Evolutionary conservation across 2,888 invertebrate genomes (phyloP), one percentile per base, ranked within the genome.

Genomic region (Timema cristinae): DNA sequence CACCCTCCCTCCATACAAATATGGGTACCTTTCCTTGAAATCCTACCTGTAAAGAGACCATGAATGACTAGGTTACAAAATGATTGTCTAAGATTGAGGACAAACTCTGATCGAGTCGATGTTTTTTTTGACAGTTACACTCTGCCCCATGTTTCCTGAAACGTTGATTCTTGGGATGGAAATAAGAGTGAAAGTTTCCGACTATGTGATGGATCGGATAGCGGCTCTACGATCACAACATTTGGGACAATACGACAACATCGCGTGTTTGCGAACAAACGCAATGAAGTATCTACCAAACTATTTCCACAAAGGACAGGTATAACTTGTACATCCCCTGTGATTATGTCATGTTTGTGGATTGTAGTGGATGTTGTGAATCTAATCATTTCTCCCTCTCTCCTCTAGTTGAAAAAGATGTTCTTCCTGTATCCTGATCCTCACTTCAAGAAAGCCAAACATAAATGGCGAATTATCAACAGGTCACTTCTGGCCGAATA

Each of bases 231-330:
- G 98, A 73, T 84, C 85, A 2, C 89, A 93, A 77, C 81, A 92
- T 82, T 88, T 90, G 0, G 90, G 90, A 5, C 83, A 90, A 76
- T 98, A 95, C 82, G 88, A 91, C 79, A 99, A 99, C 83, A 91
- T 99, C 78, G 96, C 97, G 59, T 98, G 98, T 77, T 84, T 99
- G 68, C 87, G 99, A 76, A 92, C 95, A 13, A 99, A 99, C 86
- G 98, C 98, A 2, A 99, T 99, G 98, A 99, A 98, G 83, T 98
- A 98, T 86, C 87, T 99, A 77, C 98, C 98, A 4, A 98, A 99
- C 82, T 99, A 92, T 83, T 99, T 99, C 80, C 82, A 85, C 72
- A 98, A 98, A 85, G 95, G 92, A 75, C 98, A 97, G 87, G 94
- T 93, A 83, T 78, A 77, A 71, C 68, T 15, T 32, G 2, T 50